These are phyloP conservation scores for Leucophenga maculata DNA, from an alignment of 2,888 invertebrate species.

Conservation along the genomic window DNA sequence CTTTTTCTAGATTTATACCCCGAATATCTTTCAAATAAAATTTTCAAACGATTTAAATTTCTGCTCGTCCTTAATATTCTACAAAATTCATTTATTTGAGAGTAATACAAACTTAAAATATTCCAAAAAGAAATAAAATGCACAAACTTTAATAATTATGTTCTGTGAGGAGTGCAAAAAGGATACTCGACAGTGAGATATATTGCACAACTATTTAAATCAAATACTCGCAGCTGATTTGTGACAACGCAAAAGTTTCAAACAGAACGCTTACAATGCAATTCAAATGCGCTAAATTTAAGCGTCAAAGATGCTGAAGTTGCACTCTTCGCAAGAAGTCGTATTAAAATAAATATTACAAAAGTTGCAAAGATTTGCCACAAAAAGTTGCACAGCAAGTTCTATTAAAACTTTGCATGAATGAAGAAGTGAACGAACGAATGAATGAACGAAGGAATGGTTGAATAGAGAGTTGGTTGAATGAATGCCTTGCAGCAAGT, in stretches of 20 bases:
- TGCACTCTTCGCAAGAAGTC: neutral
- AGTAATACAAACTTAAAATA: no score
- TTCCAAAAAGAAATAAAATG: no score
- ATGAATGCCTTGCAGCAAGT: neutral
- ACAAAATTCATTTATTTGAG: no score
- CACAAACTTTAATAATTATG: no score
- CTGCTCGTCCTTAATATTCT: no score
- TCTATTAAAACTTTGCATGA: neutral
- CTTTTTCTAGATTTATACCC: no score
- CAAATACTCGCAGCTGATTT: constrained; percentile 7
- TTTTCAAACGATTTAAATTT: no score
- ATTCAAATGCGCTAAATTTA: constrained; percentile 8
- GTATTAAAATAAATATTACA: constrained; percentile 12
- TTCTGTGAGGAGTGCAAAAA: no score
- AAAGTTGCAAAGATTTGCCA: neutral
- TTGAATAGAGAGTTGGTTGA: neutral
- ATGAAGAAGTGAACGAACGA: neutral
- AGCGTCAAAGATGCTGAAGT: neutral
- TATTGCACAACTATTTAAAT: no score
- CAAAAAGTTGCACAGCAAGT: neutral
- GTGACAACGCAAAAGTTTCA: neutral
- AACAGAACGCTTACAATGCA: neutral
- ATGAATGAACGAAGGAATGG: neutral
- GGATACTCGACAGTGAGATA: no score
- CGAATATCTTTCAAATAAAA: no score